phyloP scores from a whole-genome alignment of 2,888 invertebrate genomes.

The Athalia cordata region DNA sequence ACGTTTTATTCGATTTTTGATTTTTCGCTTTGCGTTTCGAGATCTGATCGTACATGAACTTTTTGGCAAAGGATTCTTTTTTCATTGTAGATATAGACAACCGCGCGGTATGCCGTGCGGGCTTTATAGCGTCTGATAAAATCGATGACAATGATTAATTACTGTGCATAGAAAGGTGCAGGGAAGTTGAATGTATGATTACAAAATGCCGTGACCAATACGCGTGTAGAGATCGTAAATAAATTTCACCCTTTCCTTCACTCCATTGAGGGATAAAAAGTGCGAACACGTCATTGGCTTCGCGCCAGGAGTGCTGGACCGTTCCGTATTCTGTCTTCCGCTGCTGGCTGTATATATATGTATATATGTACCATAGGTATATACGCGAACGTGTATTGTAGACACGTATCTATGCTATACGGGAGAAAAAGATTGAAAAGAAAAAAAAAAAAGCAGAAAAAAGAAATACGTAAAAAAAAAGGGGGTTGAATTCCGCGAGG shows the following conservation, averaged over 20 bases:
- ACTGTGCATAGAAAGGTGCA: background rate
- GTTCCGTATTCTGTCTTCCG: constrained; percentile 16
- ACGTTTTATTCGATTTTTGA: too few species aligned
- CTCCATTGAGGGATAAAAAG: constrained; percentile 52
- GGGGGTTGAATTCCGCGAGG: too few species aligned
- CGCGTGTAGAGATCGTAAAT: constrained; percentile 2
- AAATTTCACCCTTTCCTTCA: constrained; percentile 1
- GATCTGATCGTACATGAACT: too few species aligned
- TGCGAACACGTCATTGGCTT: constrained; percentile 61
- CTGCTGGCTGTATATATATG: background rate
- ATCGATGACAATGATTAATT: background rate
- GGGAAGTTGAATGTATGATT: constrained; percentile 20
- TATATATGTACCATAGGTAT: background rate
- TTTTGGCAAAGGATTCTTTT: too few species aligned
- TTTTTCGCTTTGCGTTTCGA: too few species aligned
- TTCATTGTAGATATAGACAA: too few species aligned
- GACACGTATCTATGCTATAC: background rate
- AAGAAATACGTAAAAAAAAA: too few species aligned
- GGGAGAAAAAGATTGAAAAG: background rate
- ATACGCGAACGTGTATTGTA: constrained; percentile 9
- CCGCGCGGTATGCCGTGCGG: too few species aligned
- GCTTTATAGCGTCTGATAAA: background rate
- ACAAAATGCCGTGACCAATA: constrained; percentile 27
- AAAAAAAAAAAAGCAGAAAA: background rate
- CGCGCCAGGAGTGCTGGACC: constrained; percentile 52